Conservation (phyloP, 1,140 invertebrate genomes). For the Brachionus koreanus region DNA sequence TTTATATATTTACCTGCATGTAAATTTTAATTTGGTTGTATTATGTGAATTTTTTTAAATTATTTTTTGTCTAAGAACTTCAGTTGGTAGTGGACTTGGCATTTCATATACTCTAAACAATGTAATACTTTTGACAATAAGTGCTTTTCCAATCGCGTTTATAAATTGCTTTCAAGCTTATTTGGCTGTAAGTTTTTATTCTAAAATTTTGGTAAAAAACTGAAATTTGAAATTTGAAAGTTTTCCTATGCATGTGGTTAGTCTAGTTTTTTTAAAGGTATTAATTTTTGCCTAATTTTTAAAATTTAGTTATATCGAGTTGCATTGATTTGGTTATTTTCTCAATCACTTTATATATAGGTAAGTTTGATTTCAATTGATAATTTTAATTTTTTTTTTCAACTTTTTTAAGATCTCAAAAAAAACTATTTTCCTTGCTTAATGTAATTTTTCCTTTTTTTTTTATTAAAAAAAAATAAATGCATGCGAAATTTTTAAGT, state of each 20-base stretch:
- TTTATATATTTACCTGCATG: slow-evolving; percentile 11
- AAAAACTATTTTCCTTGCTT: not conserved
- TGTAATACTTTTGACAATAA: not conserved
- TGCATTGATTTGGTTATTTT: not conserved
- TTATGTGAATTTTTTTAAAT: not conserved
- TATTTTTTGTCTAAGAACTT: not conserved
- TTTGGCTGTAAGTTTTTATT: not conserved
- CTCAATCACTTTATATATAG: not conserved
- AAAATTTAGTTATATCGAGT: not conserved
- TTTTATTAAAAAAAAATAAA: not conserved
- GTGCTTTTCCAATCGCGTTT: not conserved
- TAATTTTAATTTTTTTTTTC: not conserved
- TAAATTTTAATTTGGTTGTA: not conserved
- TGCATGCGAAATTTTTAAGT: not conserved
- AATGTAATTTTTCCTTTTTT: not conserved
- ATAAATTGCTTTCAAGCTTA: not conserved
- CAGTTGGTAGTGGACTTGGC: not conserved
- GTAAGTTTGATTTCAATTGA: not conserved
- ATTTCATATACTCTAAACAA: not conserved
- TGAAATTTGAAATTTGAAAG: not conserved
- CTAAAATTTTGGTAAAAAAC: not conserved
- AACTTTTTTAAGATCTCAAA: not conserved
- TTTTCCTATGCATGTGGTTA: slow-evolving; percentile 11
- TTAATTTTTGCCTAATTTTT: not conserved
- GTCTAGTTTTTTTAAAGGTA: not conserved